Base-by-base conservation (phyloP, 2,888 invertebrate species). In the Pardosa pseudoannulata region DNA sequence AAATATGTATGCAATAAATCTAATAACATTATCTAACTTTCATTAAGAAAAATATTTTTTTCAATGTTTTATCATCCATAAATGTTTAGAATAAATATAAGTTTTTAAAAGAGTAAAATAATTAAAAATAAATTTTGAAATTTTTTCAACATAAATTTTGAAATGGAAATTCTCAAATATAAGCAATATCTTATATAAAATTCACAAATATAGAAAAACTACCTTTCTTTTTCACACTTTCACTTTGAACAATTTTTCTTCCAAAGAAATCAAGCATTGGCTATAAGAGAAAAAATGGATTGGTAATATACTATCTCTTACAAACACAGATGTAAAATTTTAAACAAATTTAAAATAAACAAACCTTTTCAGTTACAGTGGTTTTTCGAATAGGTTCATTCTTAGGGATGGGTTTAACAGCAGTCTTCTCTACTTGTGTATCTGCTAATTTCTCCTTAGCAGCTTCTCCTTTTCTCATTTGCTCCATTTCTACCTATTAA, bases 401-500 rank as follows among this genome's bases (percentile, higher is more conserved):
- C 23, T 16, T 16, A 56, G 16, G 19, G 5, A 56, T 7, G 5
- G 46, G 23, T 5, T 23, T 19, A 56, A 56, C 31, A n/a, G 27
- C n/a, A n/a, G 46, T 56, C 23, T 41, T 31, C 31, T 78, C 78
- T 23, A 56, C 36, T 46, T 83, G 72, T 9, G 13, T 29, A 13
- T 41, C 19, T 1, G n/a, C 28, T 28, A 11, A 31, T 36, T 56
- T 70, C n/a, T 36, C 27, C 11, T 31, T 11, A 3, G 83, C 76
- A 79, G 92, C 92, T 68, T 92, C 93, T 71, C 95, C 73, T 62
- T 85, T 92, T 75, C 95, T 92, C 91, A 97, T 95, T 90, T 94
- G 94, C 91, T 96, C 96, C 64, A 95, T 90, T 89, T 96, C 96
- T 82, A 97, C 94, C 91, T 91, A 62, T 19, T 2, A 56, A 23